Conservation (phyloP, 2,797 vertebrate genomes). For the Hybognathus amarus region DNA sequence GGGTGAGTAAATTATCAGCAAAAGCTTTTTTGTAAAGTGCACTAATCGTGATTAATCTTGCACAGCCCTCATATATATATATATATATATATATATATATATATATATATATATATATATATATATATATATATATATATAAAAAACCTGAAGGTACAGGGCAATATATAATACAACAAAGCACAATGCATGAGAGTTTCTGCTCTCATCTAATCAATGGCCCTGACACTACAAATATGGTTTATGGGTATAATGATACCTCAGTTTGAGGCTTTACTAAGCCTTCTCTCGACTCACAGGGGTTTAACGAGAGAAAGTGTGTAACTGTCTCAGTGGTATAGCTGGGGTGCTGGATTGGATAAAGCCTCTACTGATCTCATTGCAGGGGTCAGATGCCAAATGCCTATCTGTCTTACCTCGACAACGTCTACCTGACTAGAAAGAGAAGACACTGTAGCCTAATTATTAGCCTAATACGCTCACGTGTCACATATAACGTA, state of each 20-base stretch:
- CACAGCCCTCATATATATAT: too few species aligned
- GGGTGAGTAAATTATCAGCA: too few species aligned
- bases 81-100: too few species aligned
- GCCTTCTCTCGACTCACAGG: neutral
- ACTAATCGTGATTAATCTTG: too few species aligned
- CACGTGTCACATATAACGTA: neutral
- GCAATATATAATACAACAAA: neutral
- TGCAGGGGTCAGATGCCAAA: neutral
- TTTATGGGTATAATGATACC: neutral
- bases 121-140: too few species aligned
- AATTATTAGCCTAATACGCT: neutral
- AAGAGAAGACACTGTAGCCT: neutral
- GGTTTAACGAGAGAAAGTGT: neutral
- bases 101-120: too few species aligned
- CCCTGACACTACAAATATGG: neutral
- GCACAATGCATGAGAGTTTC: neutral
- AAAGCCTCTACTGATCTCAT: conserved; percentile 1
- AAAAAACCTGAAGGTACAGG: neutral
- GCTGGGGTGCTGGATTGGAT: conserved; percentile 13
- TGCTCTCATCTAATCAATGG: neutral
- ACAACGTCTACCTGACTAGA: neutral
- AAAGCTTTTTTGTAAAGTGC: too few species aligned
- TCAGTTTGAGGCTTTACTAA: neutral
- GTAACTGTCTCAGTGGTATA: conserved; percentile 11
- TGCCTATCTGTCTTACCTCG: neutral